These are phyloP conservation scores for Daubentonia madagascariensis DNA, from an alignment of 2,113 vertebrate genomes.

Conservation along the genomic window DNA sequence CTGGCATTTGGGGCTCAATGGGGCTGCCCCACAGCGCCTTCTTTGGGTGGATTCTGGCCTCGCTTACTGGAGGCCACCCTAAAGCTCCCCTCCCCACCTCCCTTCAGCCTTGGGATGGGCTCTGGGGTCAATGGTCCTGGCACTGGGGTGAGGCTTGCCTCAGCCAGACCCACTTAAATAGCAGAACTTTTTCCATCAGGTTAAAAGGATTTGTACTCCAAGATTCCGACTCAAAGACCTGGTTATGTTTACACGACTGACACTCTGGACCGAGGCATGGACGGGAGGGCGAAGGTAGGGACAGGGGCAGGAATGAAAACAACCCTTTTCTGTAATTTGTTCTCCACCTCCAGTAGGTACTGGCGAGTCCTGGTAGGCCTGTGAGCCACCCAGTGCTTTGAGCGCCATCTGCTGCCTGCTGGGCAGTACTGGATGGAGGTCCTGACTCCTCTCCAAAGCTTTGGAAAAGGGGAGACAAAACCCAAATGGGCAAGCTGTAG, in stretches of 20 bases:
- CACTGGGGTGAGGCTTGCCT: background rate
- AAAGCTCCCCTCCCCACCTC: background rate
- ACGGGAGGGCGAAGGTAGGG: background rate
- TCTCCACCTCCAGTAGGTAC: background rate
- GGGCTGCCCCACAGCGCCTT: background rate
- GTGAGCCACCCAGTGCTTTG: background rate
- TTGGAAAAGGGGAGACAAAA: no score
- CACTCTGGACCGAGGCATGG: background rate
- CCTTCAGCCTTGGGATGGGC: background rate
- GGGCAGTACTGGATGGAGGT: background rate
- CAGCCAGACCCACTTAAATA: background rate
- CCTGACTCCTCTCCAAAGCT: no score
- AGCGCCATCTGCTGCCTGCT: background rate
- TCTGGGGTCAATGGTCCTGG: background rate
- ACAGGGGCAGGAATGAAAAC: background rate
- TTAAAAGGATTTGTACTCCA: background rate
- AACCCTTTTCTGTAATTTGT: background rate
- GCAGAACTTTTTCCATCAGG: background rate
- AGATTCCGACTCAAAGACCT: background rate
- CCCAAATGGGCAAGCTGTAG: background rate
- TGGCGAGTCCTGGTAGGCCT: background rate
- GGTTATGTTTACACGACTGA: background rate
- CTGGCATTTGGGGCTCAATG: background rate
- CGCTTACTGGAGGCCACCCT: background rate
- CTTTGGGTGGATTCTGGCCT: background rate